Evolutionary conservation across 35 echinoderm and acorn worm species (phyloP), one percentile per base, ranked within the genome.

Genomic region (Patiria miniata): DNA sequence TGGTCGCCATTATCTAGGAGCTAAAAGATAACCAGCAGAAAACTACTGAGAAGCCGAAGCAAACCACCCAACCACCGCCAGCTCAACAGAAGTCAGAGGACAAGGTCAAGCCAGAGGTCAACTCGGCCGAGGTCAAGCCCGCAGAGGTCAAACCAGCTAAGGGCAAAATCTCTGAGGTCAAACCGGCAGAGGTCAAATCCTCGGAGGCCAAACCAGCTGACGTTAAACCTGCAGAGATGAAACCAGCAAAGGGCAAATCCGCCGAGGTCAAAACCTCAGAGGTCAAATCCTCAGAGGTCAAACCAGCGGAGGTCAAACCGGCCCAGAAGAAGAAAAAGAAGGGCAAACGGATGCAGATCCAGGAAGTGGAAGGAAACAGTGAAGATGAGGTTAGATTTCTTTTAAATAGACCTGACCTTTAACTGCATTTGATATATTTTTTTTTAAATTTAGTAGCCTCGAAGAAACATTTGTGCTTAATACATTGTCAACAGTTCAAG

Each of bases 351-450:
- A 82, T 97, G 30, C 87, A 80, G 28, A 97, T 97, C 23, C 65
- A 97, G 80, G 94, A 97, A 80, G 90, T 79, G 21, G 81, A 90
- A 5, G 78, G 82, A 17, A 87, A 86, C 58, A 90, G 91, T 78
- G 87, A 90, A 47, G 94, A 97, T 77, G 94, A 93, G 51, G 65
- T 73, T 10, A 73, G 65, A 73, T 26, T 32, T 6, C 42, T 47
- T 47, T 47, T 47, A 6, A 6, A 6, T 47, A 47, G 42, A 4
- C 42, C 42, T 47, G 4, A 12, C 12, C 42, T 12, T n/a, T n/a
- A n/a, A n/a, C n/a, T n/a, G n/a, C n/a, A n/a, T n/a, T n/a, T n/a
- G n/a, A n/a, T n/a, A n/a, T n/a, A n/a, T n/a, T n/a, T n/a, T n/a
- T n/a, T n/a, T n/a, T n/a, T n/a, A n/a, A n/a, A n/a, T n/a, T n/a